These are phyloP conservation scores for Strigamia maritima DNA, from an alignment of 2,888 invertebrate genomes.

Conservation along the genomic window DNA sequence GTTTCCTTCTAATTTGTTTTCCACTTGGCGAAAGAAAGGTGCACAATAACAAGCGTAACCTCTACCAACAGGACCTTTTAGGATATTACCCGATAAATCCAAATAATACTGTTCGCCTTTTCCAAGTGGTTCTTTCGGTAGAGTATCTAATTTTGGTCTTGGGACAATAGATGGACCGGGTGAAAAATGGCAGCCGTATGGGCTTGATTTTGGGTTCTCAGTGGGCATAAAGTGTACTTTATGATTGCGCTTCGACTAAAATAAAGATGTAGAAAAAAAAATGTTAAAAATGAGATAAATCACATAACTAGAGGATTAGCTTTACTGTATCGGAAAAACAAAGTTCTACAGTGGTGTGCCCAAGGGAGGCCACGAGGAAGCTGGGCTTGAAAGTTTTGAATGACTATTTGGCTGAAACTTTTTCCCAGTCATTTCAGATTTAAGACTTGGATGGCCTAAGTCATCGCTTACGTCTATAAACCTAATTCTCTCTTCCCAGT, in stretches of 20 bases:
- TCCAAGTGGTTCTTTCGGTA: constrained; percentile 78
- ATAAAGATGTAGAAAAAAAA: constrained; percentile 2
- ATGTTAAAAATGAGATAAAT: not conserved
- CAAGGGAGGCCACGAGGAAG: no score
- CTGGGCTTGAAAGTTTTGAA: no score
- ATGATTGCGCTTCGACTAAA: constrained; percentile 47
- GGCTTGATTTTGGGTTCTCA: constrained; percentile 50
- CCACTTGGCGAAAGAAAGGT: constrained; percentile 83
- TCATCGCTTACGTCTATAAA: no score
- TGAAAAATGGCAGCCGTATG: constrained; percentile 87
- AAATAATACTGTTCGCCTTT: constrained; percentile 91
- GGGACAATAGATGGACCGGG: constrained; percentile 84
- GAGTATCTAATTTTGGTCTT: constrained; percentile 75
- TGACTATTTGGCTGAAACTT: no score
- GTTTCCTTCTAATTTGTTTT: constrained; percentile 71
- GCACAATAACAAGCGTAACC: constrained; percentile 91
- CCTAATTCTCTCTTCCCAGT: no score
- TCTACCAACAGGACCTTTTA: constrained; percentile 91
- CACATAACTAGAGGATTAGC: not conserved
- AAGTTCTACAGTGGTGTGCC: no score
- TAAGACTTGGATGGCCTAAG: no score
- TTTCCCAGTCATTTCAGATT: no score
- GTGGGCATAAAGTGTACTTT: constrained; percentile 51
- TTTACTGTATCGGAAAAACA: no score
- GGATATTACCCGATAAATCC: constrained; percentile 89